Base-by-base conservation (phyloP, 2,888 invertebrate genomes). In the Tridacna crocea region DNA sequence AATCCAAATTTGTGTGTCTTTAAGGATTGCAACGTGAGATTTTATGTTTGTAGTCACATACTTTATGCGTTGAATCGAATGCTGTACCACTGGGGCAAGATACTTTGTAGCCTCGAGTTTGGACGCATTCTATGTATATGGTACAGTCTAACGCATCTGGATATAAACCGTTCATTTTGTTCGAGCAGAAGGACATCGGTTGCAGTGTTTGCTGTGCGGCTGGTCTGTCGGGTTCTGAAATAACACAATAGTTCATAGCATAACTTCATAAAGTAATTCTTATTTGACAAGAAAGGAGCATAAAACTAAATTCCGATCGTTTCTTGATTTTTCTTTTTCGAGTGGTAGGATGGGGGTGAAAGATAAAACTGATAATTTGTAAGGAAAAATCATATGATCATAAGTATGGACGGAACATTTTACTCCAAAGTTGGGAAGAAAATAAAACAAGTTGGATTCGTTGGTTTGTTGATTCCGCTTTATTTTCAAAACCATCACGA, bases 91-190 rank as follows among this genome's bases (percentile, higher is more conserved):
- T 68, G 0, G 89, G 88, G 72, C 91, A 91, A 0, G 79, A 72
- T 17, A 87, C 81, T 13, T 72, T 72, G 78, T 87, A 89, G 12
- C 87, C 87, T 26, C 75, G 72, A 8, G 87, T 88, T 36, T 79
- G 79, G 26, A 89, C 79, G 78, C 91, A 91, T 51, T 90, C 88
- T 65, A 88, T 82, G 82, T 87, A 91, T 72, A 79, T 80, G 0
- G 77, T 48, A 77, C 90, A 91, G 76, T 88, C 88, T 0, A 22
- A 47, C 0, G 88, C 88, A 73, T 89, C 86, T 0, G 77, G 70
- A 74, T 90, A 85, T 2, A 90, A 81, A 19, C 90, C 91, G 66
- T 90, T 85, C 0, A 70, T 12, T 74, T 84, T 87, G 15, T 82
- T 84, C 13, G 75, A 76, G 70, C 91, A 91, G 77, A 85, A 87